Conservation (phyloP, 1,140 invertebrate species). For the Magallana gigas region DNA sequence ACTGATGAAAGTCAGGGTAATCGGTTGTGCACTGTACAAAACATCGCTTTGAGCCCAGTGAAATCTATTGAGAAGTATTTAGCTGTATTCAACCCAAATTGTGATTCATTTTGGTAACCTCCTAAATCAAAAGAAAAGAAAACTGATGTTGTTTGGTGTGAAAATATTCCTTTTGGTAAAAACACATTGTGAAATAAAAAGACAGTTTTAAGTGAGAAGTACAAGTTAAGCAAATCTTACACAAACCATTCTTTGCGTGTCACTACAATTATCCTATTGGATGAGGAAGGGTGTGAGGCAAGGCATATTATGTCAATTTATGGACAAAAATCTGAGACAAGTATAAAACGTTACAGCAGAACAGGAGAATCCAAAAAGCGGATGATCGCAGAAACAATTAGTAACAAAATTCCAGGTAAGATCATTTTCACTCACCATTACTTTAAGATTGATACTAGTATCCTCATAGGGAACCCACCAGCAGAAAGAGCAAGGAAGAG, state of each 20-base stretch:
- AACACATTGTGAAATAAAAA: too few relatives aligned
- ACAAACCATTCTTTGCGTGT: not conserved
- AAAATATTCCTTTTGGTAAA: constrained; percentile 14
- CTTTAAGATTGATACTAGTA: too few relatives aligned
- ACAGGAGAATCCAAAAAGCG: too few relatives aligned
- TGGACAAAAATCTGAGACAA: constrained; percentile 30
- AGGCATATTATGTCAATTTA: not conserved
- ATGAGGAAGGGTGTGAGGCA: not conserved
- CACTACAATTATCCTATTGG: constrained; percentile 8
- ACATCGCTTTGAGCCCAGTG: too few relatives aligned
- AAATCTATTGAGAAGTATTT: not conserved
- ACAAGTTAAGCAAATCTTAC: not conserved
- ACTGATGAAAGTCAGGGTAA: too few relatives aligned
- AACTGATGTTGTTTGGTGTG: not conserved
- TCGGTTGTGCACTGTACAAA: too few relatives aligned
- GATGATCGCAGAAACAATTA: too few relatives aligned
- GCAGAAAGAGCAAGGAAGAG: too few relatives aligned
- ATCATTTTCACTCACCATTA: too few relatives aligned
- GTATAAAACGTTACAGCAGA: constrained; percentile 19
- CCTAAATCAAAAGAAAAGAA: not conserved
- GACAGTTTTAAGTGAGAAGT: not conserved
- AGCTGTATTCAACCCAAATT: not conserved
- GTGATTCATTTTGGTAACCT: not conserved
- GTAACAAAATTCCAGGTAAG: too few relatives aligned
- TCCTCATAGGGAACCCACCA: too few relatives aligned